These are phyloP conservation scores for Oryctes rhinoceros DNA, from an alignment of 1,140 invertebrate genomes.

Conservation along the genomic window DNA sequence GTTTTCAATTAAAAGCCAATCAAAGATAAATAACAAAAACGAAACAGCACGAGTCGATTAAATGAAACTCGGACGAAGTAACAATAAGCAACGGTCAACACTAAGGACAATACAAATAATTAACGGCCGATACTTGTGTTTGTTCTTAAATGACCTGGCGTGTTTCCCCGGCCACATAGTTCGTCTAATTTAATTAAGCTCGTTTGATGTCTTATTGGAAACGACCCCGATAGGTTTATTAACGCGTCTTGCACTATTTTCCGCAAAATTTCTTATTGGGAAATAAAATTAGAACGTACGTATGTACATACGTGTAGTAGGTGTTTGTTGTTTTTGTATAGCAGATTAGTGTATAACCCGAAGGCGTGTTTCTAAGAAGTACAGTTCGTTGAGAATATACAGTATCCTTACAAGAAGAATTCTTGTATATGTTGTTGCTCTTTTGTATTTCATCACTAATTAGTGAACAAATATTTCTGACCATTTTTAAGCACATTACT, in stretches of 20 bases:
- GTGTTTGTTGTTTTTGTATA: too few species aligned
- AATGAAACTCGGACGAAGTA: slow-evolving; percentile 43
- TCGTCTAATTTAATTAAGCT: slow-evolving; percentile 35
- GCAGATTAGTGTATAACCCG: too few species aligned
- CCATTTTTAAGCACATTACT: too few species aligned
- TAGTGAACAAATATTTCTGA: too few species aligned
- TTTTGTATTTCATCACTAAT: too few species aligned
- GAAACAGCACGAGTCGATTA: slow-evolving; percentile 40
- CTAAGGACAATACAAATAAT: slow-evolving; percentile 45
- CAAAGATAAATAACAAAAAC: slow-evolving; percentile 41
- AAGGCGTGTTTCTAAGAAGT: too few species aligned
- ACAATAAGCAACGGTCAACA: slow-evolving; percentile 43
- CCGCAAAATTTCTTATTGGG: not conserved
- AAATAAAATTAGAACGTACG: not conserved
- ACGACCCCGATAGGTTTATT: not conserved
- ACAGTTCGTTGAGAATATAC: too few species aligned
- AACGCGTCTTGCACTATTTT: not conserved
- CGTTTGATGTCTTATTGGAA: slow-evolving; percentile 35
- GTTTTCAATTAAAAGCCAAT: slow-evolving; percentile 46
- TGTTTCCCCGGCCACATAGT: slow-evolving; percentile 26
- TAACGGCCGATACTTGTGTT: slow-evolving; percentile 39
- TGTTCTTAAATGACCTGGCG: slow-evolving; percentile 33
- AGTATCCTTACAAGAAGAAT: too few species aligned
- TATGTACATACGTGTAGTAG: not conserved
- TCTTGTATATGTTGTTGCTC: too few species aligned